Base-by-base conservation (phyloP, 2,888 invertebrate genomes). In the Orthonevra nobilis region DNA sequence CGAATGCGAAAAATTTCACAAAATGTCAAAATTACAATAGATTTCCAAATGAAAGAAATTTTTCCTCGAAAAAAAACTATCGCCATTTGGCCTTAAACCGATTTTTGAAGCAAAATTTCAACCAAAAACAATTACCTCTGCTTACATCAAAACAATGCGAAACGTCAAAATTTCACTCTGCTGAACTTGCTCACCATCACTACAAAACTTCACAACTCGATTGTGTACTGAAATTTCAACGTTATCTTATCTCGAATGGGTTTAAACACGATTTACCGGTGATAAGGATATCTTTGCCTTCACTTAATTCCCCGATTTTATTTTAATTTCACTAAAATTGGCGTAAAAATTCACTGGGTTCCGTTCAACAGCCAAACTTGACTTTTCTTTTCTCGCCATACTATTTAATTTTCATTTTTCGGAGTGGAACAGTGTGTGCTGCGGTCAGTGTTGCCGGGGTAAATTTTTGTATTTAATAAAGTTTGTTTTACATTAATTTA, bases 21-120 rank as follows among this genome's bases (percentile, higher is more conserved):
- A 66, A 66, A 66, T 72, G 77, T 77, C 72, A 77, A 66, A 75
- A 75, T 58, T 40, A 32, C 3, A 68, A 46, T 12, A 69, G 50
- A 46, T 63, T 42, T 38, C 32, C 14, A 19, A 1, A 42, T 12
- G 12, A 54, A 77, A 58, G 69, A 36, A 46, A 15, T 50, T 10
- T 42, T 50, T 50, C 10, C 4, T 17, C 34, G 20, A 6, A n/a
- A 23, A 48, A 23, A 5, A 23, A 46, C 28, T 10, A 17, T 10
- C 0, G 5, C 36, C 6, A 28, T n/a, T 30, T 15, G 15, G 10
- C n/a, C 36, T 12, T 7, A 38, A 32, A 7, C 12, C 2, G n/a
- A n/a, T n/a, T n/a, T 20, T 30, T 23, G 2, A 9, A 14, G n/a
- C 20, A n/a, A 19, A 12, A n/a, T 19, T 14, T 20, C 19, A 12